phyloP scores from a whole-genome alignment of 2,888 invertebrate species.

The Girardia tigrina region DNA sequence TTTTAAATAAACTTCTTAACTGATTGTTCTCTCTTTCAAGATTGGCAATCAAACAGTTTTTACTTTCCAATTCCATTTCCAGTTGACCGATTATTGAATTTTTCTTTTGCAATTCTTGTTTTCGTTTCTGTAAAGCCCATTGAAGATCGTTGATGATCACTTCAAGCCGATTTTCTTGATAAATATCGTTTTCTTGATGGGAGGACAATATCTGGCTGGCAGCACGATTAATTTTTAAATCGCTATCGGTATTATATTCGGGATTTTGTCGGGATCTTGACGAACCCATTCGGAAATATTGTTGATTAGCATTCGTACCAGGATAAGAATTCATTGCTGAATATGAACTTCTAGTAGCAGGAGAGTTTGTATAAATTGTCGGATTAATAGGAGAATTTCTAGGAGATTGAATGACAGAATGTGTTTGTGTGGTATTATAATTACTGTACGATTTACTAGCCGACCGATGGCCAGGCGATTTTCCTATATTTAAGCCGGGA shows the following conservation, averaged over 20 bases:
- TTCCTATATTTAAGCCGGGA: not conserved
- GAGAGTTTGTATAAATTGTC: not conserved
- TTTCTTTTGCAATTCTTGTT: conserved; percentile 2
- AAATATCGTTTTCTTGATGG: not conserved
- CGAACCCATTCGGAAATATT: not conserved
- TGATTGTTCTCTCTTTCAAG: conserved; percentile 20
- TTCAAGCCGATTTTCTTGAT: not conserved
- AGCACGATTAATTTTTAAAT: not conserved
- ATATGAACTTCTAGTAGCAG: not conserved
- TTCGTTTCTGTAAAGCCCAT: not conserved
- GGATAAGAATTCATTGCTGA: conserved; percentile 11
- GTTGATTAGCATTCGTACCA: conserved; percentile 1
- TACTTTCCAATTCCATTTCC: not conserved
- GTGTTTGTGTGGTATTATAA: not conserved
- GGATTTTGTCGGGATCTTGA: not conserved
- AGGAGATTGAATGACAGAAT: conserved; percentile 2
- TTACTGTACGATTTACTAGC: not conserved
- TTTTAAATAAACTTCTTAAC: not conserved
- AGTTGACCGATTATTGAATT: not conserved
- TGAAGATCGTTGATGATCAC: conserved; percentile 3
- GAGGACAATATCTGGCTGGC: not conserved
- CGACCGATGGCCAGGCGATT: not conserved
- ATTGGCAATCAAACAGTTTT: conserved; percentile 3
- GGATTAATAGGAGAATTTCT: conserved; percentile 16
- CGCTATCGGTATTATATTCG: not conserved